Evolutionary conservation across 2,888 invertebrate genomes (phyloP), one percentile per base, ranked within the genome.

Genomic region (Drosophila mimetica): DNA sequence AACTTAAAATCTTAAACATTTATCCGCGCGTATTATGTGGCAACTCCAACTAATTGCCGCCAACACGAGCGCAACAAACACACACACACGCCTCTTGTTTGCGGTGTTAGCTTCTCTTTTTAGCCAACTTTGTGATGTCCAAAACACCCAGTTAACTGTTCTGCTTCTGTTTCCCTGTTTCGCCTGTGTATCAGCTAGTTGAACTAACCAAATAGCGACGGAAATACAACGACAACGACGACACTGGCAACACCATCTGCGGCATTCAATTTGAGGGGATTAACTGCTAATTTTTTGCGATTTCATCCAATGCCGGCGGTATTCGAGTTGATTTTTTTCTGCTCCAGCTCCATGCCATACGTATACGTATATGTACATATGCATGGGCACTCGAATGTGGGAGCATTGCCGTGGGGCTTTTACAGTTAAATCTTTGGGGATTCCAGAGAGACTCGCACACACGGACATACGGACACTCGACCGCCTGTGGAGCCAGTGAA

Each of bases 251-350:
- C 88, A 79, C 79, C 89, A 89, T 85, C 86, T 85, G 87, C 71
- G 79, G 86, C 83, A 91, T 90, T 91, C 90, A 90, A 90, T 91
- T 90, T 89, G 80, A 90, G 84, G 89, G 87, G 90, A 91, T 91
- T 91, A 91, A 89, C 89, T 86, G 90, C 79, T 89, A 89, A 89
- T 88, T 91, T 88, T 85, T 85, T 83, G 77, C 86, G 74, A 88
- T 89, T 85, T 83, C 81, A 75, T 74, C 79, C 79, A 85, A 79
- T 86, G 87, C 77, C 81, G 82, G 64, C 74, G 53, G 70, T 55
- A 70, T 71, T 53, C 22, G 71, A 70, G 71, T 54, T 70, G 44
- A 48, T 60, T 70, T 46, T 52, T 59, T 47, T 22, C 8, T 6
- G 22, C 22, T 13, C n/a, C 44, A 16, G 51, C 54, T 37, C 66